Percentiles rank a stretch among this genome's conserved stretches.
phyloP scores from a whole-genome alignment of 2,113 vertebrate species.

The Oreochromis aureus region DNA sequence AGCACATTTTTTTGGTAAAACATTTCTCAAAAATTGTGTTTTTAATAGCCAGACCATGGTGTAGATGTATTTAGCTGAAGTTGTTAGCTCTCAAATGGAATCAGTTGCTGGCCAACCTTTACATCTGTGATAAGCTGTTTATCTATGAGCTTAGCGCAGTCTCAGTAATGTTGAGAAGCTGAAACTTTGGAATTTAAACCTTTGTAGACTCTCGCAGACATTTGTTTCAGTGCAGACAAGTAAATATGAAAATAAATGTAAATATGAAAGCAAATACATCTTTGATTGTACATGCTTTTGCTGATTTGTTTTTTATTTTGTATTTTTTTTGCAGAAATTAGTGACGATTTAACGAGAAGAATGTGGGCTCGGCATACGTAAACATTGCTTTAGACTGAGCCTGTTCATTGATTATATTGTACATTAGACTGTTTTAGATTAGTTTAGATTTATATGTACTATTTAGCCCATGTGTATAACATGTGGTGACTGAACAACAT shows the following conservation, averaged over 20 bases:
- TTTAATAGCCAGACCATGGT: not conserved
- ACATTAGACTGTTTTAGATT: not conserved
- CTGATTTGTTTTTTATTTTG: not conserved
- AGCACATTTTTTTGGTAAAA: not conserved
- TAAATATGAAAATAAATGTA: not conserved
- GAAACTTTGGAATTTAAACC: not conserved
- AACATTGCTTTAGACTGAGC: not conserved
- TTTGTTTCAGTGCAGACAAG: not conserved
- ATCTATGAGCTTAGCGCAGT: not conserved
- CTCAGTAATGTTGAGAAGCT: not conserved
- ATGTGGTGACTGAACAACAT: not conserved
- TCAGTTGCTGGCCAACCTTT: not conserved
- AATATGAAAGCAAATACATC: not conserved
- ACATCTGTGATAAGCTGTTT: not conserved
- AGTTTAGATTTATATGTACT: not conserved
- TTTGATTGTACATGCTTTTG: not conserved
- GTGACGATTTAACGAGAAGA: not conserved
- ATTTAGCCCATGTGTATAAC: not conserved
- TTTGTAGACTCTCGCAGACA: not conserved
- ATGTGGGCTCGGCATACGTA: not conserved
- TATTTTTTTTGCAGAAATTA: not conserved
- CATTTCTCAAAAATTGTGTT: not conserved
- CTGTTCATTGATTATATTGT: not conserved
- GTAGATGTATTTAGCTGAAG: not conserved
- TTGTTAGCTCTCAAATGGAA: not conserved